Percentiles rank a stretch among this genome's conserved stretches.
Conservation (phyloP, 2,797 vertebrate genomes). For the Helarctos malayanus region DNA sequence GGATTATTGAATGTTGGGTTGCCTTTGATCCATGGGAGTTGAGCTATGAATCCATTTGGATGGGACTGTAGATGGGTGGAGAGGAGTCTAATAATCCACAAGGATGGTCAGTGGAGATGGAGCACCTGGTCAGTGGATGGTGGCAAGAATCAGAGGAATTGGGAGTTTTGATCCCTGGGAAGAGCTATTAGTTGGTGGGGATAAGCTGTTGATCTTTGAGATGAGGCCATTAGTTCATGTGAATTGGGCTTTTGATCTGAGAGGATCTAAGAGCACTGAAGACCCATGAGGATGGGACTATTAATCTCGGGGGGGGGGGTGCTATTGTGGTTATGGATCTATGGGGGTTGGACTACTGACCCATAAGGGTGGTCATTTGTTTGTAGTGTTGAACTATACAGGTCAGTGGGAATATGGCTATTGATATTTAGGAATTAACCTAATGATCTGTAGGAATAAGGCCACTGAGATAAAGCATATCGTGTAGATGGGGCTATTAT, state of each 20-base stretch:
- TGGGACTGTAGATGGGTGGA: background rate
- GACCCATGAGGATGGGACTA: background rate
- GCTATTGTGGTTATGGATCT: background rate
- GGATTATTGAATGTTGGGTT: slow-evolving; percentile 1
- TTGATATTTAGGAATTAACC: slow-evolving; percentile 30
- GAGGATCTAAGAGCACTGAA: slow-evolving; percentile 31
- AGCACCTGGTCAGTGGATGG: background rate
- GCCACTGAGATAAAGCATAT: background rate
- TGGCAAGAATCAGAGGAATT: background rate
- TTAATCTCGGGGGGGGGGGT: background rate
- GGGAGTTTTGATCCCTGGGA: background rate
- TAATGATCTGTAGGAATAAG: slow-evolving; percentile 42
- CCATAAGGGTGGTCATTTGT: background rate
- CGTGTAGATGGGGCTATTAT: background rate
- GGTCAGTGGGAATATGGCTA: background rate
- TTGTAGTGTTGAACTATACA: slow-evolving; percentile 2
- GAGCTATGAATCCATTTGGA: slow-evolving; percentile 26
- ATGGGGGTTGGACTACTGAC: background rate
- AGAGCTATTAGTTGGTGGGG: background rate
- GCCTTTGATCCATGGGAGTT: background rate
- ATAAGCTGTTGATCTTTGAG: background rate
- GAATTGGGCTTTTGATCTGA: slow-evolving; percentile 34
- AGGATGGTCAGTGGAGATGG: background rate
- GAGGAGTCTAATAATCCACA: background rate
- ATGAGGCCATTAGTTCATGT: background rate